Evolutionary conservation across 1,140 invertebrate species (phyloP), one percentile per base, ranked within the genome.

Genomic region (Psix sp.): DNA sequence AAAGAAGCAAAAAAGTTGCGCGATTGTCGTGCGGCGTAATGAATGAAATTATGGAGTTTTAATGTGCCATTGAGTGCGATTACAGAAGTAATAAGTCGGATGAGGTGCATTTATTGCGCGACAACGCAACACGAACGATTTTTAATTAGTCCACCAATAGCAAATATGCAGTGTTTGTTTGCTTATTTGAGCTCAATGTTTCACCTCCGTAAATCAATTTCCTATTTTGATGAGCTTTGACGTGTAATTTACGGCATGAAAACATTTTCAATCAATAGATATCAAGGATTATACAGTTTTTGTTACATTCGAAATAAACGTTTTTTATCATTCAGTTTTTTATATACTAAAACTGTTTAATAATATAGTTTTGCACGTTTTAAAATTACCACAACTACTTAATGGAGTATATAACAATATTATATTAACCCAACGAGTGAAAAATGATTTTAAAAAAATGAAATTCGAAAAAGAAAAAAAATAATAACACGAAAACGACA

Each of bases 131-230:
- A 43, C 46, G 26, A 11, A 29, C 42, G 52, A 63, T 66, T 70
- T 75, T 60, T 62, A 75, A 75, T 75, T 75, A 71, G 62, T 66
- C 56, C 49, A 0, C 31, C 73, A 40, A 70, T 70, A 46, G 54
- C 35, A 60, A 70, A 70, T 66, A 36, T 16, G 24, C 2, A 13
- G 54, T 49, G 60, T 67, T 75, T 75, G 63, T 75, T 70, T 75
- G 65, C 45, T 70, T 66, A 45, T 62, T 57, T 48, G 40, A 15
- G 46, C 29, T 45, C 52, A 66, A 57, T 70, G 65, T 70, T 70
- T 70, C 66, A 70, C 60, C 48, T 54, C 38, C 52, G 52, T 70
- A 68, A 75, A 70, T 75, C 59, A 66, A 75, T 70, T 70, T 75
- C 60, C 60, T 54, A 75, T 70, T 74, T 70, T 51, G 54, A 63